A percentile compares a stretch with the other conserved stretches of the same genome.
Evolutionary conservation across 2,888 invertebrate species (phyloP).

Genomic region (Trissolcus japonicus): DNA sequence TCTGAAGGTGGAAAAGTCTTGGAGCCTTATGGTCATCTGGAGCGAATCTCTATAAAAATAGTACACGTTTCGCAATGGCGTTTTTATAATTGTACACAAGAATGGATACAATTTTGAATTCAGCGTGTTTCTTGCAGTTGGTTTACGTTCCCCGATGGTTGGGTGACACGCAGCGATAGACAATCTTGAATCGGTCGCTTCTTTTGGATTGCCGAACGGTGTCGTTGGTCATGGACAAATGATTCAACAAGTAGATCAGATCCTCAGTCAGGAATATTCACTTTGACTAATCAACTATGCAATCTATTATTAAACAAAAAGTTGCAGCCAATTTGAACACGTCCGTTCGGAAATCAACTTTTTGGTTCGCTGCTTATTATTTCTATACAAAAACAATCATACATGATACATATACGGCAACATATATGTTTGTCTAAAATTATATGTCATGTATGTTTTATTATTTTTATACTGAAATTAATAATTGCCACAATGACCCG

Average conservation of each 20-base stretch:
- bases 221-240: slow-evolving; percentile 48
- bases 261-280: slow-evolving; percentile 17
- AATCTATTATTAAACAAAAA: background rate
- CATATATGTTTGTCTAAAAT: no score
- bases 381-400: no score
- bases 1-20: slow-evolving; percentile 1
- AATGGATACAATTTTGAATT: slow-evolving; percentile 34
- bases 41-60: slow-evolving; percentile 27
- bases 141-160: slow-evolving; percentile 30
- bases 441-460: no score
- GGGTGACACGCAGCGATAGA: slow-evolving; percentile 25
- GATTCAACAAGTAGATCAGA: slow-evolving; percentile 49
- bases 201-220: slow-evolving; percentile 39
- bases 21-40: slow-evolving; percentile 28
- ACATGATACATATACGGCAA: no score
- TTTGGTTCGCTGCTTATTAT: no score
- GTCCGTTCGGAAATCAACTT: background rate
- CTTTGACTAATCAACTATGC: slow-evolving; percentile 1
- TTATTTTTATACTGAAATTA: no score
- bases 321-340: background rate
- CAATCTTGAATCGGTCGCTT: slow-evolving; percentile 29
- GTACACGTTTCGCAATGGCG: slow-evolving; percentile 17
- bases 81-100: slow-evolving; percentile 23
- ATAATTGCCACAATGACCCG: no score
- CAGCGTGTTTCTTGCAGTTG: slow-evolving; percentile 28